phyloP scores from a whole-genome alignment of 92 coral and sea anemone genomes.

The Zoanthus sociatus region DNA sequence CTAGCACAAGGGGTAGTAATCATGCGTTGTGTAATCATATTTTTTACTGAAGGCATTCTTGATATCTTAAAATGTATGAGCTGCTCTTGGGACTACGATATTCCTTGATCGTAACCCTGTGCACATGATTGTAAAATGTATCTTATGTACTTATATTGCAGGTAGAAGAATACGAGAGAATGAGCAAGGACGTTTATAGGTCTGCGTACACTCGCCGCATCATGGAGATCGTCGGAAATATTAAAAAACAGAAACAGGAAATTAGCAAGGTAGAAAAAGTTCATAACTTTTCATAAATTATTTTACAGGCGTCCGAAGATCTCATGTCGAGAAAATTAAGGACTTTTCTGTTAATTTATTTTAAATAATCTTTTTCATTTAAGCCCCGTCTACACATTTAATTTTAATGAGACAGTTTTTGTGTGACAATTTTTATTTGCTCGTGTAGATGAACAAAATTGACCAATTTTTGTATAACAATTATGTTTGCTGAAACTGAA shows the following conservation, averaged over 20 bases:
- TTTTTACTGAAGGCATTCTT: background rate
- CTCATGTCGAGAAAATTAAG: too few species aligned
- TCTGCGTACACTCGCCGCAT: constrained; percentile 96
- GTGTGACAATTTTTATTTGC: too few species aligned
- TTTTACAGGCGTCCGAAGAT: background rate
- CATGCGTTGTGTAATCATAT: background rate
- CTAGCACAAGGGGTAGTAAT: background rate
- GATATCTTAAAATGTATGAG: too few species aligned
- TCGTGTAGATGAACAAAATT: too few species aligned
- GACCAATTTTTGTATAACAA: too few species aligned
- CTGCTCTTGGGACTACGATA: too few species aligned
- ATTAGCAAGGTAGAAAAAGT: constrained; percentile 77
- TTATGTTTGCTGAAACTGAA: too few species aligned
- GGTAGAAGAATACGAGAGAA: constrained; percentile 91
- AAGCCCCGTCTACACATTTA: too few species aligned
- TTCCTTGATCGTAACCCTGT: too few species aligned
- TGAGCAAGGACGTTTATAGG: constrained; percentile 94
- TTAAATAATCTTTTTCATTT: too few species aligned
- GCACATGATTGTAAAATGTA: background rate
- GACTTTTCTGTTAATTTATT: too few species aligned
- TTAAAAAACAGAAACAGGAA: constrained; percentile 96
- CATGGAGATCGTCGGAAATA: constrained; percentile 95
- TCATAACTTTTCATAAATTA: background rate
- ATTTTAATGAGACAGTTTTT: too few species aligned
- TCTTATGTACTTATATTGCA: constrained; percentile 18